These are phyloP conservation scores for Smutsia gigantea DNA, from an alignment of 2,797 vertebrate species.

Conservation along the genomic window DNA sequence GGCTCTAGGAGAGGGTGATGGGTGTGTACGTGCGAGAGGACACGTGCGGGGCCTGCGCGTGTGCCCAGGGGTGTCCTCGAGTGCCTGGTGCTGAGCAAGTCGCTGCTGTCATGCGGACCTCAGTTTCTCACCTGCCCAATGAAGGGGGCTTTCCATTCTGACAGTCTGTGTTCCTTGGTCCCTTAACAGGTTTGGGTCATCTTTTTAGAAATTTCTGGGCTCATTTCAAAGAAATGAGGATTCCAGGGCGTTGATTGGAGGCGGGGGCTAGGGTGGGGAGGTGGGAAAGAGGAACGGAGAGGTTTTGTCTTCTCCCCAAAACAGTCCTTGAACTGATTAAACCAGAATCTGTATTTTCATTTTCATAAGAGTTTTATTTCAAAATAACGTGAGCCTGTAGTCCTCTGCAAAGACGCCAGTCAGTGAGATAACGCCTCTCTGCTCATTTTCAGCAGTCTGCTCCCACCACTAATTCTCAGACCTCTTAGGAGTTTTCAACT, in stretches of 20 bases:
- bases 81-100: not conserved
- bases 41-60: not conserved
- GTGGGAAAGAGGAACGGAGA: not conserved
- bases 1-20: not conserved
- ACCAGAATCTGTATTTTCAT: not conserved
- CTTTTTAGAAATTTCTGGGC: not conserved
- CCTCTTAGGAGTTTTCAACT: not conserved
- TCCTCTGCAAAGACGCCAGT: not conserved
- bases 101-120: not conserved
- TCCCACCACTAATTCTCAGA: not conserved
- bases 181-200: not conserved
- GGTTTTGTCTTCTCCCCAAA: not conserved
- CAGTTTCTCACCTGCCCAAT: not conserved
- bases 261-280: slow-evolving; percentile 45
- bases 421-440: not conserved
- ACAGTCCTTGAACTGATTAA: not conserved
- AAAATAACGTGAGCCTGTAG: not conserved
- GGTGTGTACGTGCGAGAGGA: not conserved
- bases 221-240: not conserved
- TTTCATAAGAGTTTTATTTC: not conserved
- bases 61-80: not conserved
- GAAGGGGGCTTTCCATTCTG: not conserved
- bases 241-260: not conserved
- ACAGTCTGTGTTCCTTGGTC: not conserved
- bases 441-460: not conserved